Evolutionary conservation across 2,888 invertebrate species (phyloP), one percentile per base, ranked within the genome.

Genomic region (Drosophila differens): DNA sequence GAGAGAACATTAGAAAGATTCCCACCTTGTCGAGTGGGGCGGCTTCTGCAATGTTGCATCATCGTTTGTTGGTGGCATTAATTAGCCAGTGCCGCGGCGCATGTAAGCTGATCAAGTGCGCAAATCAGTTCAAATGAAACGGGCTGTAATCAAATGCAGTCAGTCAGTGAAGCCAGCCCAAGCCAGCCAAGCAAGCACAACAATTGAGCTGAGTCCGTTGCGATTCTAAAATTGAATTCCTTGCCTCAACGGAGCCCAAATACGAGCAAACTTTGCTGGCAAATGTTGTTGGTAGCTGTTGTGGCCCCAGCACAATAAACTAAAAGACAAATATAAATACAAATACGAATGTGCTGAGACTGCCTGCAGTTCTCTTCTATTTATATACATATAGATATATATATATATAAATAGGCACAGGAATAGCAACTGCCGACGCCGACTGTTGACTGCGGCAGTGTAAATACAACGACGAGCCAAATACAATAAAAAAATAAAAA

Each of bases 391-490:
- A 44, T 37, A 16, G 44, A 54, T 73, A 67, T 70, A 85, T 82
- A 90, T 89, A 85, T 73, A 67, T 70, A 85, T 82, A 90, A 85
- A 85, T 90, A 86, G 89, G 89, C 89, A 86, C 75, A 89, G 74
- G 82, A 79, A 86, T 73, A 71, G 89, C 85, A 72, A 89, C 76
- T 90, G 90, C 74, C 76, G 89, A 76, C 70, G 87, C 72, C 75
- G 91, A 89, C 91, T 86, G 89, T 80, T 90, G 88, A 89, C 84
- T 90, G 87, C 63, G 77, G 76, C 91, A 90, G 87, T 89, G 86
- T 76, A 87, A 87, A 87, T 89, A 86, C 81, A 75, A 83, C 74
- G 64, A 72, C 77, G 74, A 66, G 75, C 66, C 64, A 78, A 89
- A 78, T 77, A 90, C 89, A 88, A 90, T 83, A 82, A 70, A 87